Conservation (phyloP, 1,140 invertebrate genomes). For the Forficula auricularia region DNA sequence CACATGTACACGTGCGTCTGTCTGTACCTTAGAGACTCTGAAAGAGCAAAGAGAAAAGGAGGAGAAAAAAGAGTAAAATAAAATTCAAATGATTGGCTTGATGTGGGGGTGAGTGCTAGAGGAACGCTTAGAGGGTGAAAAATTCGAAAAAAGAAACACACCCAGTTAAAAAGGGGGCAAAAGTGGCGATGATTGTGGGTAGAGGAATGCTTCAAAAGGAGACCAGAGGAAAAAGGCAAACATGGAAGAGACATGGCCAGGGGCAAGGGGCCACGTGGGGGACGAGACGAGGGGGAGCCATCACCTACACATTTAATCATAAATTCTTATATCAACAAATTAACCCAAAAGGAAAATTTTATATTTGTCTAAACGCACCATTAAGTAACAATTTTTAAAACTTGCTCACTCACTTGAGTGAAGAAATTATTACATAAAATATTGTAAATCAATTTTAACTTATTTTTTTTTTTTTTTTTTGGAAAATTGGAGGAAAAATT, state of each 20-base stretch:
- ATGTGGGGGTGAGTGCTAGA: constrained; percentile 4
- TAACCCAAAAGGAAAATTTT: no score
- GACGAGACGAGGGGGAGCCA: constrained; percentile 11
- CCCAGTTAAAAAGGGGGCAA: constrained; percentile 7
- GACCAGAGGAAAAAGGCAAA: constrained; percentile 1
- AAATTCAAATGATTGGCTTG: constrained; percentile 3
- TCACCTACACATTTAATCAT: no score
- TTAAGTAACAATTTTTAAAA: no score
- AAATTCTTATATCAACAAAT: no score
- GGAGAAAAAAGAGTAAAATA: neutral
- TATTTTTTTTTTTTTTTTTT: no score
- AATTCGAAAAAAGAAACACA: constrained; percentile 4
- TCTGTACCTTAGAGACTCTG: no score
- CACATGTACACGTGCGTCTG: no score
- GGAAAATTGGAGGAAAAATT: no score
- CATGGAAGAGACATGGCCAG: neutral
- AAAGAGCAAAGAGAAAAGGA: constrained; percentile 1
- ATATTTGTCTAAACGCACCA: no score
- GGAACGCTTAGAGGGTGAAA: constrained; percentile 11
- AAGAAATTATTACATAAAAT: no score
- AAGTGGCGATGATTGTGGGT: constrained; percentile 9
- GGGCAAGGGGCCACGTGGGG: neutral
- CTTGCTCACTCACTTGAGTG: no score
- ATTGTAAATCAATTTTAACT: no score
- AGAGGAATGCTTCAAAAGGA: constrained; percentile 5